phyloP scores from a whole-genome alignment of 2,888 invertebrate species.

The Macrosoma leucophasiata region DNA sequence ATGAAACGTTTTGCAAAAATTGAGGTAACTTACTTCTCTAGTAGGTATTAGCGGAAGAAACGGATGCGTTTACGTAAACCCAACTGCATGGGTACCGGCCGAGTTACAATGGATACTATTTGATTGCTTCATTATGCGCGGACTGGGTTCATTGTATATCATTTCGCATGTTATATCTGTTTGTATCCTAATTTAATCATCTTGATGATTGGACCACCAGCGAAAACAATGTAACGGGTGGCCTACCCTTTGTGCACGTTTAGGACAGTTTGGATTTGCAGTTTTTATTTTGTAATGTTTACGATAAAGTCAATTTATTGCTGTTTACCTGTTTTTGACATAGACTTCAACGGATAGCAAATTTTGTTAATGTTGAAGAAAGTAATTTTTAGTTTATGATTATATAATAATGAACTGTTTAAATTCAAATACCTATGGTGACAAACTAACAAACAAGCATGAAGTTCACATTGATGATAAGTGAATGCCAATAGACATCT shows the following conservation, averaged over 20 bases:
- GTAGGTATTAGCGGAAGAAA: too few species aligned
- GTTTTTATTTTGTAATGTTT: slow-evolving; percentile 1
- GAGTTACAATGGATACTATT: slow-evolving; percentile 61
- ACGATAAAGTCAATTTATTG: background rate
- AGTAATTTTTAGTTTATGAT: too few species aligned
- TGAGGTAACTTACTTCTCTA: too few species aligned
- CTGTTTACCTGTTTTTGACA: too few species aligned
- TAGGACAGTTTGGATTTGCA: slow-evolving; percentile 34
- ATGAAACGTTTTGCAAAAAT: too few species aligned
- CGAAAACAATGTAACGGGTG: slow-evolving; percentile 55
- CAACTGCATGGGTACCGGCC: slow-evolving; percentile 34
- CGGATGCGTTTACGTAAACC: too few species aligned
- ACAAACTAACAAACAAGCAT: too few species aligned
- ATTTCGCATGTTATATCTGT: slow-evolving; percentile 71
- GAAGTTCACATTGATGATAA: too few species aligned
- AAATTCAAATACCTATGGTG: too few species aligned
- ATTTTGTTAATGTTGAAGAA: background rate
- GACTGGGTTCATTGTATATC: slow-evolving; percentile 67
- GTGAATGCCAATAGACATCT: too few species aligned
- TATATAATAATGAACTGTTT: too few species aligned
- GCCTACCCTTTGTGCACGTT: slow-evolving; percentile 41
- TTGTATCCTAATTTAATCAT: slow-evolving; percentile 73
- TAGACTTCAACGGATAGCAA: background rate
- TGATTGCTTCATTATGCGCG: slow-evolving; percentile 73
- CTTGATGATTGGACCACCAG: slow-evolving; percentile 73